These are phyloP conservation scores for Zophobas morio DNA, from an alignment of 1,140 invertebrate genomes.

Conservation along the genomic window DNA sequence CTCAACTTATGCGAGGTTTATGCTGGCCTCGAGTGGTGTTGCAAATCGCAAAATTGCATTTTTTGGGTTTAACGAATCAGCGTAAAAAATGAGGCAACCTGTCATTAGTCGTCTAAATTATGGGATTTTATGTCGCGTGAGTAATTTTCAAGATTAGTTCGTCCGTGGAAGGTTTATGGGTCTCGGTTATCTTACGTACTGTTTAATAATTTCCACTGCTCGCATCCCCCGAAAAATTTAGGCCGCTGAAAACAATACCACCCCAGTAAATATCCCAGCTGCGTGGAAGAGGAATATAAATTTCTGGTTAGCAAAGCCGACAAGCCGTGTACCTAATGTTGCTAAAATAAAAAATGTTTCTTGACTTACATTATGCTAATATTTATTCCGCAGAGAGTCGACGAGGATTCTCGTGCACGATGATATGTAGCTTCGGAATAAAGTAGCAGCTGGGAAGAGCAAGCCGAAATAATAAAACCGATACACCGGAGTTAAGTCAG, in stretches of 20 bases:
- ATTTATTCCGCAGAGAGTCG: conserved; percentile 21
- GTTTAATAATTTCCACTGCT: neutral
- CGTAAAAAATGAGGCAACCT: too few relatives aligned
- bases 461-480: conserved; percentile 13
- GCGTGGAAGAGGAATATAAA: conserved; percentile 26
- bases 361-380: conserved; percentile 39
- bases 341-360: conserved; percentile 43
- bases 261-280: conserved; percentile 22
- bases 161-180: too few relatives aligned
- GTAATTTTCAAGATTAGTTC: too few relatives aligned
- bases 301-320: conserved; percentile 39
- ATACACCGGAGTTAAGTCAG: too few relatives aligned
- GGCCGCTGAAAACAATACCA: conserved; percentile 23
- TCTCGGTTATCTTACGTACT: too few relatives aligned
- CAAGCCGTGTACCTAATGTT: conserved; percentile 41
- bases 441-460: conserved; percentile 9
- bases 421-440: conserved; percentile 12
- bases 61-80: too few relatives aligned
- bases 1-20: too few relatives aligned
- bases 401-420: conserved; percentile 19
- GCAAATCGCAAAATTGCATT: too few relatives aligned
- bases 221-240: neutral
- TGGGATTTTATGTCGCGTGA: too few relatives aligned
- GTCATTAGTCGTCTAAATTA: too few relatives aligned
- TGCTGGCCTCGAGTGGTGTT: too few relatives aligned